These are phyloP conservation scores for Platalea minor DNA, from an alignment of 2,797 vertebrate genomes.

Conservation along the genomic window DNA sequence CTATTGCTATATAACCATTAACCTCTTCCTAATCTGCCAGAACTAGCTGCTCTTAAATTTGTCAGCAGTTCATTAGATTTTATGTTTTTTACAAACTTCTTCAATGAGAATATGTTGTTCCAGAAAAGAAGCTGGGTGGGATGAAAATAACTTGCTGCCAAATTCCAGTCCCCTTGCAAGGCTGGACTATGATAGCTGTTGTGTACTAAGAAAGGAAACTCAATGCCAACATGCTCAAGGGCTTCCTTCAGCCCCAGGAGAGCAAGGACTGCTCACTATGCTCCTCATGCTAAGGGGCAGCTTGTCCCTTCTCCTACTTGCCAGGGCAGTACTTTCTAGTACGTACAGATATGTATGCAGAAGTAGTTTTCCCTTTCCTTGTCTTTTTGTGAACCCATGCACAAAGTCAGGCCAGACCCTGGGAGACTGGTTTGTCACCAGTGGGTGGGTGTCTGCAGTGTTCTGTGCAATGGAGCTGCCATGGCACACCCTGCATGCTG, in stretches of 20 bases:
- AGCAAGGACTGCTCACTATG: not conserved
- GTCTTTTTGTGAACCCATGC: not conserved
- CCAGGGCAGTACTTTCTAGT: not conserved
- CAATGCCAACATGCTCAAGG: not conserved
- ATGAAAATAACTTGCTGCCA: not conserved
- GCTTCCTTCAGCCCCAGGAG: not conserved
- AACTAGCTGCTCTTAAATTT: not conserved
- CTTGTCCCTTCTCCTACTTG: not conserved
- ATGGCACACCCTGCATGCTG: rapidly evolving
- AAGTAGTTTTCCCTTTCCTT: not conserved
- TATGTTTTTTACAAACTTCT: not conserved
- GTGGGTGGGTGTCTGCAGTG: too few species aligned
- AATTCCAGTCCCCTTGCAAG: not conserved
- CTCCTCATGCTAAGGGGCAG: not conserved
- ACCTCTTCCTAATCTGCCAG: not conserved
- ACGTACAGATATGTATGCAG: rapidly evolving
- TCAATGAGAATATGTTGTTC: not conserved
- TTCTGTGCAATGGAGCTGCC: not conserved
- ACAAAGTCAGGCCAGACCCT: not conserved
- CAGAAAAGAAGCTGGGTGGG: not conserved
- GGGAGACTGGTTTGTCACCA: not conserved
- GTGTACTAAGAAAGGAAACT: not conserved
- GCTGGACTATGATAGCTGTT: not conserved
- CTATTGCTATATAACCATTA: not conserved
- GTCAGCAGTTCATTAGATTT: not conserved